Base-by-base conservation (phyloP, 2,888 invertebrate species). In the Caprella mutica region DNA sequence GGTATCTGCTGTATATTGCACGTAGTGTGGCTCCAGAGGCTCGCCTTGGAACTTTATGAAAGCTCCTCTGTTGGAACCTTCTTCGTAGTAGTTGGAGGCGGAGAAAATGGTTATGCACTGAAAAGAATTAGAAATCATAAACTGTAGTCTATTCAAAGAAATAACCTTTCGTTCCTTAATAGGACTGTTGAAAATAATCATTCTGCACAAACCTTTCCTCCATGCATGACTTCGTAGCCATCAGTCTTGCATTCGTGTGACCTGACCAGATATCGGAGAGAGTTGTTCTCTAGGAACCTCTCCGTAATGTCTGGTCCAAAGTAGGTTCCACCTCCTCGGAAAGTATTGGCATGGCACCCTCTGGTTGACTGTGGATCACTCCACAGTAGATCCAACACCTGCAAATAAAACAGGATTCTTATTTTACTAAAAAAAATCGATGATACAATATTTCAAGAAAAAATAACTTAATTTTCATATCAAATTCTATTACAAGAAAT, bases 1-100 rank as follows among this genome's bases (percentile, higher is more conserved):
- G 21, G 83, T 82, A 1, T 83, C 83, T 2, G 86, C 82, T 21
- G 84, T 84, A 71, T 87, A 93, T 74, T 92, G 91, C 5, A 93
- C 87, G 69, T 91, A 85, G 70, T 89, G 87, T 0, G 88, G 83
- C 68, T 84, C 82, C 65, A 88, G 74, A 26, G 84, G 80, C 9
- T 83, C 82, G 21, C 84, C 84, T 57, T 83, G 80, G 35, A 90
- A 76, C 71, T 88, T 89, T 68, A 92, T 77, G 71, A 91, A 94
- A 0, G 93, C 93, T 0, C 92, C 93, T 69, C 89, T 86, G 72
- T 92, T 92, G 33, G 89, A 90, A 5, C 91, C 92, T 65, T 87
- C 78, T 70, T 92, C 92, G 74, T 94, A 94, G 73, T 94, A 94
- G 74, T 92, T 93, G n/a, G 93, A 93, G 2, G 93, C 93, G 1